Base-by-base conservation (phyloP, 2,113 vertebrate species). In the Lethenteron camtschaticum region DNA sequence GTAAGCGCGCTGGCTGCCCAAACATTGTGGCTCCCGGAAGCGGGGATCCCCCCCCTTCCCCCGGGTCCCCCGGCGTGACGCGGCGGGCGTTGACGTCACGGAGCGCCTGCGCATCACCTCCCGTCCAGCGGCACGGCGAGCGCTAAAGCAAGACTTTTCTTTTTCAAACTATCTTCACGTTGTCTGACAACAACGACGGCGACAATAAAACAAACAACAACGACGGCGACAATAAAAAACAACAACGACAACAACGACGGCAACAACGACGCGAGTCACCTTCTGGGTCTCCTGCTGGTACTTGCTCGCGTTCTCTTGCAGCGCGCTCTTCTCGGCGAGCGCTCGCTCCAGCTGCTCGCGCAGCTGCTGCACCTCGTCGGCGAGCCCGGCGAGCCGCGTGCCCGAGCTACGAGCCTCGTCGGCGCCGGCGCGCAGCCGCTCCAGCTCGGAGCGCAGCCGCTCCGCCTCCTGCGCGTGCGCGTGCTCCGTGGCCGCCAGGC, bases 231-330 rank as follows among this genome's bases (percentile, higher is more conserved):
- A 20, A 20, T 69, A n/a, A 55, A 69, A 10, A 18, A 18, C 14
- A 56, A 18, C 16, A 18, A 18, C 16, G 16, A 18, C 16, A 13
- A 63, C 60, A 13, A 69, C 41, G 9, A 69, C n/a, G 55, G 2
- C 41, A 12, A 14, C n/a, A 10, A 14, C 9, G 10, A 69, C 8
- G 57, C 69, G 24, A 68, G 11, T 8, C 69, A 81, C 94, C 81
- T 84, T 77, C 72, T 95, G 90, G 1, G 90, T 96, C 76, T 99
- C 87, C 41, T 80, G 76, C 75, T 85, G 86, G 79, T 99, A 99
- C 18, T 71, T 85, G 71, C 87, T 80, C 1, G 90, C 86, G 83
- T 81, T 74, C 56, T 96, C 86, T 75, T 99, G 86, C 63, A 99
- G 90, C 68, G 77, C 84, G 75, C 85, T 89, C 79, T 99, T 99